A percentile compares a stretch with the other conserved stretches of the same genome.
These are phyloP conservation scores for Bubo bubo DNA, from an alignment of 2,113 vertebrate species.

Conservation along the genomic window DNA sequence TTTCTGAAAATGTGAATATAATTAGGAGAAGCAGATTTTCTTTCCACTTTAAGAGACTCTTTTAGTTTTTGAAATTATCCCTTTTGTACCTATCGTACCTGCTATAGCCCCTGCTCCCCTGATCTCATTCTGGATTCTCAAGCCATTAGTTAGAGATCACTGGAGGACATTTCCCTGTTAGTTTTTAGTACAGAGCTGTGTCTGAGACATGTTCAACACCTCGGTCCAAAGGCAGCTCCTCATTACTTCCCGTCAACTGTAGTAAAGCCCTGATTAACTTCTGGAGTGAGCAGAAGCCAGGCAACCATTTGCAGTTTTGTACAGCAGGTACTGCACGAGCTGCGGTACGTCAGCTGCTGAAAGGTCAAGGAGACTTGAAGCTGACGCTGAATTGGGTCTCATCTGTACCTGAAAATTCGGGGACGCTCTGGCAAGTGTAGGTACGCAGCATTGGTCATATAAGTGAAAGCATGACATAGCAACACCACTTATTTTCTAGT, in stretches of 20 bases:
- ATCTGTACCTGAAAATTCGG: not conserved
- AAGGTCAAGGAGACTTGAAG: not conserved
- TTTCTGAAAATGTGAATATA: not conserved
- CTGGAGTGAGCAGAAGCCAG: not conserved
- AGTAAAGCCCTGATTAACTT: not conserved
- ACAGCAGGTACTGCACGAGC: not conserved
- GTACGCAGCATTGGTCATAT: not conserved
- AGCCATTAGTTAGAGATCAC: not conserved
- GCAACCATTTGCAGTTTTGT: not conserved
- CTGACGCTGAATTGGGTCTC: not conserved
- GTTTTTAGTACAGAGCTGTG: not conserved
- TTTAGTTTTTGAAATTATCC: not conserved
- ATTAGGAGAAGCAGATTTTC: not conserved
- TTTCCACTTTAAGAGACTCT: not conserved
- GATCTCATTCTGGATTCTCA: not conserved
- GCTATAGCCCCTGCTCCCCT: not conserved
- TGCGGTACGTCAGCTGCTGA: accelerated
- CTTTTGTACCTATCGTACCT: not conserved
- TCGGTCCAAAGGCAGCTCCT: not conserved
- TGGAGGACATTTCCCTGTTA: accelerated
- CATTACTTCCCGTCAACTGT: not conserved
- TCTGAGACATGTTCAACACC: not conserved
- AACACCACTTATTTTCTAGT: not conserved
- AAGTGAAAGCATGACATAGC: not conserved
- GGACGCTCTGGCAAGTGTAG: not conserved